Base-by-base conservation (phyloP, 2,888 invertebrate genomes). In the Brenthis ino region DNA sequence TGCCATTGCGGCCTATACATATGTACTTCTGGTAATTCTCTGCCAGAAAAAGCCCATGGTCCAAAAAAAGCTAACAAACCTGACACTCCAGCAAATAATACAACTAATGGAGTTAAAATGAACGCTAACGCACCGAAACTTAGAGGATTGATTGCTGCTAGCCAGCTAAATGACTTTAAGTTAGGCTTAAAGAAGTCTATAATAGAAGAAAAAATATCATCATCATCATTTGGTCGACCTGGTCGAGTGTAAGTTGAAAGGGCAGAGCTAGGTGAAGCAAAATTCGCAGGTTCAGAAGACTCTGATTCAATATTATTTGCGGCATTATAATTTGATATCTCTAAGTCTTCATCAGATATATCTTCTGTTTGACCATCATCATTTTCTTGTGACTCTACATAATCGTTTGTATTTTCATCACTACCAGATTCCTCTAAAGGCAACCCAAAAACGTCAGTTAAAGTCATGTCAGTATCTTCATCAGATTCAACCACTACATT, bases 61-160 rank as follows among this genome's bases (percentile, higher is more conserved):
- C 95, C 94, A 72, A 96, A 85, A 57, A 95, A 90, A 0, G 95
- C 91, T 1, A 95, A 93, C 16, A 95, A 80, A 0, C 95, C 94
- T 14, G 96, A 93, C 0, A 94, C 91, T 0, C 95, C 93, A 1
- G 94, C 94, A 61, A 96, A 93, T 53, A 95, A 85, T 64, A 95
- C 87, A 0, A 94, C 94, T 58, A 96, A 82, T 0, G 96, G 96
- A 0, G 96, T 94, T 57, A 96, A 86, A 64, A 94, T 83, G 77
- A 95, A 76, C 65, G 95, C 93, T 81, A 95, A 89, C 50, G 95
- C 83, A 0, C 94, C 92, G 71, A 94, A 93, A 77, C 93, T 93
- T 8, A 95, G 83, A 0, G 95, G 95, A 82, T 93, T 95, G 0
- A 95, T 79, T 1, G 94, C 86, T 0, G 93, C 88, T 69, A 95